These are phyloP conservation scores for Chaetodon trifasciatus DNA, from an alignment of 2,797 vertebrate species.

Conservation along the genomic window DNA sequence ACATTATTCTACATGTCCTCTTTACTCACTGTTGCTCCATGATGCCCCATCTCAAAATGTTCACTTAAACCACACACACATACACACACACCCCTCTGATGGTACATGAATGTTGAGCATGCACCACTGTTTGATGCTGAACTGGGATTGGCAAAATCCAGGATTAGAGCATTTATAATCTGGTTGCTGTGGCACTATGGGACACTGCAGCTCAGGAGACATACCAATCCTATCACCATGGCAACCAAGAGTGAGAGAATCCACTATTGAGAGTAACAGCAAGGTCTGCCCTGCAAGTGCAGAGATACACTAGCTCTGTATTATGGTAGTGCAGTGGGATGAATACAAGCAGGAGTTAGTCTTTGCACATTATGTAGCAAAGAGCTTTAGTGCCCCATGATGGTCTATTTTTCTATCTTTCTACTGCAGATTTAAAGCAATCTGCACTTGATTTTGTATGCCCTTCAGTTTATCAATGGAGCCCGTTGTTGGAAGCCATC, in stretches of 20 bases:
- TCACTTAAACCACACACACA: background rate
- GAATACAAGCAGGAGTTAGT: background rate
- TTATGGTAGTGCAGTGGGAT: background rate
- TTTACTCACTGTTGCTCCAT: background rate
- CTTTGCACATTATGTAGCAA: background rate
- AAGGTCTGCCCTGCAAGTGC: constrained; percentile 1
- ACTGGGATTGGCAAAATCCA: constrained; percentile 80
- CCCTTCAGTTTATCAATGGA: background rate
- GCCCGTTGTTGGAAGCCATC: background rate
- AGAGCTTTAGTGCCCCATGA: background rate
- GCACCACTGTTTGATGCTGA: constrained; percentile 52
- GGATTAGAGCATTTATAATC: constrained; percentile 82
- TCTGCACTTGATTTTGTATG: background rate
- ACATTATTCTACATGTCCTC: constrained; percentile 7
- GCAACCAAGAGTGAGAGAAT: constrained; percentile 53
- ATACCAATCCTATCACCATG: constrained; percentile 54
- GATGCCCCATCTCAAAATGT: constrained; percentile 12
- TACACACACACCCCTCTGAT: constrained; percentile 6
- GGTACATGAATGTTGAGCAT: constrained; percentile 45
- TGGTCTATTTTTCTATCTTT: background rate
- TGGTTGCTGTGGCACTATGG: constrained; percentile 66
- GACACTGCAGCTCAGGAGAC: constrained; percentile 55
- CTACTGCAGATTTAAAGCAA: background rate
- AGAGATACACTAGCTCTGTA: background rate
- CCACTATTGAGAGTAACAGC: constrained; percentile 13